A percentile compares a stretch with the other conserved stretches of the same genome.
phyloP scores from a whole-genome alignment of 1,140 invertebrate genomes.

The Trypoxylus dichotomus region DNA sequence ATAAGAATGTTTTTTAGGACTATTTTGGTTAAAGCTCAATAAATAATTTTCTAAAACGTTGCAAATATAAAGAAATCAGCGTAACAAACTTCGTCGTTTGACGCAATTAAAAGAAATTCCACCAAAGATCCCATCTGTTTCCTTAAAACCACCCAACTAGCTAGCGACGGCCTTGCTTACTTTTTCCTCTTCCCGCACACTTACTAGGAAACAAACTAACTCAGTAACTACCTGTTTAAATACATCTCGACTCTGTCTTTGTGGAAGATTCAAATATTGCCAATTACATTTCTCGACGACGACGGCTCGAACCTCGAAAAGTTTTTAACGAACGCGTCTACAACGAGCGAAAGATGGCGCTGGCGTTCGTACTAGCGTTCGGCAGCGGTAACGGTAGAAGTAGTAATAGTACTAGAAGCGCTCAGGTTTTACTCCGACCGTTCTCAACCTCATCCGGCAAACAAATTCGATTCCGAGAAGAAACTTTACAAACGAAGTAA shows the following conservation, averaged over 20 bases:
- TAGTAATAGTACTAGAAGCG: not conserved
- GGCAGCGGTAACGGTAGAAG: not conserved
- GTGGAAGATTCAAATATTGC: conserved; percentile 10
- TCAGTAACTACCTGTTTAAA: conserved; percentile 22
- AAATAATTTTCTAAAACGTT: not conserved
- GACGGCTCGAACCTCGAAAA: not conserved
- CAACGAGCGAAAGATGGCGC: not conserved
- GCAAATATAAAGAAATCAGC: not conserved
- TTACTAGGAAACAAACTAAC: not conserved
- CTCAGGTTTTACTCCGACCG: not conserved
- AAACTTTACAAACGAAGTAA: conserved; percentile 21
- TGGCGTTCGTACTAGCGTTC: not conserved
- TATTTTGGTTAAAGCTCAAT: no score
- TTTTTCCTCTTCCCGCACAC: no score
- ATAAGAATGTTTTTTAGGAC: no score
- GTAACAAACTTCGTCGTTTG: not conserved
- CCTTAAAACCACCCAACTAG: no score
- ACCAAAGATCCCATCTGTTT: no score
- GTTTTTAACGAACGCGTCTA: conserved; percentile 18
- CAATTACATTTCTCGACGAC: conserved; percentile 5
- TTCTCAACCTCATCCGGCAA: not conserved
- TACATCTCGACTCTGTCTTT: conserved; percentile 1
- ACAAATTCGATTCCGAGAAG: conserved; percentile 14
- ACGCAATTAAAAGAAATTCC: not conserved
- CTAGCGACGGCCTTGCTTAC: no score